These are phyloP conservation scores for Echinarachnius parma DNA, from an alignment of 53 echinoderm and acorn worm genomes.

Conservation along the genomic window DNA sequence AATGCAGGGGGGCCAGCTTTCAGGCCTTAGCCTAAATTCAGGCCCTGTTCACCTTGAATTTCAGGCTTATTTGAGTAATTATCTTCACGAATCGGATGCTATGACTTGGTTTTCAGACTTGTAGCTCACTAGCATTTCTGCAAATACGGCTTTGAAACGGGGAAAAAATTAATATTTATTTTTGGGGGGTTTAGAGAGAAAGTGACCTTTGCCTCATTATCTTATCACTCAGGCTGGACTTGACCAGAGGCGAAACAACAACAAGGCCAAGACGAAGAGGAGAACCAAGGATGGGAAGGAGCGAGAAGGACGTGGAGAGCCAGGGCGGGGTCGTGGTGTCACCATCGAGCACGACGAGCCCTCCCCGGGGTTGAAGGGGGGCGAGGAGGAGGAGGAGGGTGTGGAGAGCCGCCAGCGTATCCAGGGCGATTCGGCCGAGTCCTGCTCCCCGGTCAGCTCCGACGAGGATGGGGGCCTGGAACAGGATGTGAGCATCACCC, in stretches of 20 bases:
- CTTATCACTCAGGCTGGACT: slow-evolving; percentile 17
- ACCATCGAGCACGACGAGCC: slow-evolving; percentile 82
- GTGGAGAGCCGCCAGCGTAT: not conserved
- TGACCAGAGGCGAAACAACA: slow-evolving; percentile 19
- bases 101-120: too few relatives aligned
- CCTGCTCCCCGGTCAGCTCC: slow-evolving; percentile 29
- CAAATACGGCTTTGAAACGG: too few relatives aligned
- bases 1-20: too few relatives aligned
- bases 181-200: not conserved
- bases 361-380: slow-evolving; percentile 13
- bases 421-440: slow-evolving; percentile 13
- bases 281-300: slow-evolving; percentile 30
- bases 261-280: slow-evolving; percentile 46
- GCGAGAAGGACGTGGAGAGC: not conserved
- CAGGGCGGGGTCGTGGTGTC: slow-evolving; percentile 78
- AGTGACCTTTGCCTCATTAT: not conserved
- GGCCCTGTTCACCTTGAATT: too few relatives aligned
- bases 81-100: too few relatives aligned
- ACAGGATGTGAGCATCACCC: slow-evolving; percentile 31
- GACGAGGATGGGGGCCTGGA: slow-evolving; percentile 17
- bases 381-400: not conserved
- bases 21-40: too few relatives aligned
- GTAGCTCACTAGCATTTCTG: too few relatives aligned
- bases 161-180: not conserved
- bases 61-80: too few relatives aligned